A percentile compares a stretch with the other conserved stretches of the same genome.
phyloP scores from a whole-genome alignment of 2,797 vertebrate species.

The Pipistrellus nathusii region DNA sequence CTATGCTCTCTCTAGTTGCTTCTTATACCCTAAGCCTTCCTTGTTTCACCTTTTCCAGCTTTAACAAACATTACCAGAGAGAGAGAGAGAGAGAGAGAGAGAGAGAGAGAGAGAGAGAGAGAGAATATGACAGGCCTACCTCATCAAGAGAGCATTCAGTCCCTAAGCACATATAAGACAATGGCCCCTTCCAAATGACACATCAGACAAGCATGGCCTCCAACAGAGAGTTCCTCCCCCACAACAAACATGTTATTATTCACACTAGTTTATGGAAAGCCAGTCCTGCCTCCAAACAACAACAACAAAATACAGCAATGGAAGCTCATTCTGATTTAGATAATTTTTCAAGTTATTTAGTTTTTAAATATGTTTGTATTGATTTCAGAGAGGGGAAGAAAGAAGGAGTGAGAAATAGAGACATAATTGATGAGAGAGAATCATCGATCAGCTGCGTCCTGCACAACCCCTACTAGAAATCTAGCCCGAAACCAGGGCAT shows the following conservation, averaged over 20 bases:
- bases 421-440: no score
- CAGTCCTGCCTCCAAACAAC: slow-evolving; percentile 2
- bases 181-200: neutral
- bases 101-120: neutral
- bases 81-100: neutral
- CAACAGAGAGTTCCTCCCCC: neutral
- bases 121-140: neutral
- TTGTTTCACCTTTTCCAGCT: neutral
- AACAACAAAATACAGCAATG: neutral
- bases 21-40: neutral
- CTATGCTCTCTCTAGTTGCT: neutral
- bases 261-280: neutral
- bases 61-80: neutral
- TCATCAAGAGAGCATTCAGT: neutral
- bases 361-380: no score
- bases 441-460: no score
- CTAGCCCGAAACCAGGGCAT: no score
- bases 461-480: no score
- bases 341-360: neutral
- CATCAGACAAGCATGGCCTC: neutral
- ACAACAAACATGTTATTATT: neutral
- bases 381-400: no score
- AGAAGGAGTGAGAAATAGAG: no score
- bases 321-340: neutral
- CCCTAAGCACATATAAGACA: neutral